Evolutionary conservation across 2,888 invertebrate genomes (phyloP).

Genomic region (Epistrophe eligans): DNA sequence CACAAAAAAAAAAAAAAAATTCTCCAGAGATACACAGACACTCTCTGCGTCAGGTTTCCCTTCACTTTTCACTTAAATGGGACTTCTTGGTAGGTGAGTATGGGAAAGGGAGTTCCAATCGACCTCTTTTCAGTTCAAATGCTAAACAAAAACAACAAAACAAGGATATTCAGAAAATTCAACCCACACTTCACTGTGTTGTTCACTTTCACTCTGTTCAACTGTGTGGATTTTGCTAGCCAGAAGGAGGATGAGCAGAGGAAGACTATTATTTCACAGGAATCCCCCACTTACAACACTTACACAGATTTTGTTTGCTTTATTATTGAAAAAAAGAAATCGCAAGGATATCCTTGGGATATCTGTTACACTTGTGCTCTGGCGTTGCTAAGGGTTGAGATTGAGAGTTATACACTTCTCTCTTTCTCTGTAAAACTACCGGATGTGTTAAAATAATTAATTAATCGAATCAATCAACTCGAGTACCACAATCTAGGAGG

Average conservation of each 20-base stretch:
- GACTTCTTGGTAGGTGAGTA: not conserved
- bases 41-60: slow-evolving; percentile 7
- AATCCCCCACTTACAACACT: slow-evolving; percentile 37
- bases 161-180: slow-evolving; percentile 38
- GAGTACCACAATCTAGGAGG: slow-evolving; percentile 38
- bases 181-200: slow-evolving; percentile 34
- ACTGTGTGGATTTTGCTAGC: not conserved
- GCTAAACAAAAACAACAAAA: not conserved
- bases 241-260: not conserved
- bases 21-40: slow-evolving; percentile 44
- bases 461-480: slow-evolving; percentile 53
- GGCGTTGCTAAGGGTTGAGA: slow-evolving; percentile 33
- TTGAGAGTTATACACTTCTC: not conserved
- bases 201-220: slow-evolving; percentile 43
- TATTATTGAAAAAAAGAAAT: slow-evolving; percentile 24
- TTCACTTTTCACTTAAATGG: not conserved
- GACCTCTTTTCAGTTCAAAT: slow-evolving; percentile 39
- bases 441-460: slow-evolving; percentile 24
- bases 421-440: not conserved
- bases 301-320: slow-evolving; percentile 31
- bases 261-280: slow-evolving; percentile 33
- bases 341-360: slow-evolving; percentile 40
- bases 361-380: slow-evolving; percentile 38
- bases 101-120: slow-evolving; percentile 8
- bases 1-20: slow-evolving; percentile 2